Conservation (phyloP, 1,140 invertebrate genomes). For the Sitobion miscanthi region DNA sequence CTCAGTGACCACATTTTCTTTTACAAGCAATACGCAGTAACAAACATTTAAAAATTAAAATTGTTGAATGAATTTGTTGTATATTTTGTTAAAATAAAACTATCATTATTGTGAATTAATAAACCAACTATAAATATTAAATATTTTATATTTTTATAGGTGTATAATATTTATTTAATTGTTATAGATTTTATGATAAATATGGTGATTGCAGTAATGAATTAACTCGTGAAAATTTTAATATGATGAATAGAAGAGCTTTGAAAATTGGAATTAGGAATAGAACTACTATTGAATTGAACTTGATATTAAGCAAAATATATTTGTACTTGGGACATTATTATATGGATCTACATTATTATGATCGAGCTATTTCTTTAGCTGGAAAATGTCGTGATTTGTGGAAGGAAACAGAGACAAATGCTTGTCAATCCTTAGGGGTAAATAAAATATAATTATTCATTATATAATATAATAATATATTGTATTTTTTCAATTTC, state of each 20-base stretch:
- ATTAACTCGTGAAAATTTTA: background rate
- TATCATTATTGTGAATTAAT: no score
- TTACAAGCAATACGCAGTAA: no score
- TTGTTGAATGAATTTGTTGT: no score
- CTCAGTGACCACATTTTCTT: no score
- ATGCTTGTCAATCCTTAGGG: background rate
- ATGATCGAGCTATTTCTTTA: background rate
- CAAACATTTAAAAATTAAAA: no score
- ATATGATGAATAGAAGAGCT: conserved; percentile 2
- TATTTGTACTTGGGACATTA: conserved; percentile 49
- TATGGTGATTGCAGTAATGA: conserved; percentile 3
- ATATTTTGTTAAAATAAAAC: no score
- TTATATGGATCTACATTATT: conserved; percentile 47
- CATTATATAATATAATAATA: background rate
- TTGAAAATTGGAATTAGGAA: conserved; percentile 32
- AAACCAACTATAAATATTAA: no score
- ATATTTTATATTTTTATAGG: background rate
- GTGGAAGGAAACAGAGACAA: background rate
- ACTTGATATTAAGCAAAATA: conserved; percentile 34
- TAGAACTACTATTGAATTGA: background rate
- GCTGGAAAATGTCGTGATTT: conserved; percentile 23
- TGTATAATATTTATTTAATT: background rate
- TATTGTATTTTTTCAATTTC: background rate
- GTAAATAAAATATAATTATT: background rate
- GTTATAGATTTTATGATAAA: conserved; percentile 43